Evolutionary conservation across 1,140 invertebrate species (phyloP).

Genomic region (Drosophila oshimai): DNA sequence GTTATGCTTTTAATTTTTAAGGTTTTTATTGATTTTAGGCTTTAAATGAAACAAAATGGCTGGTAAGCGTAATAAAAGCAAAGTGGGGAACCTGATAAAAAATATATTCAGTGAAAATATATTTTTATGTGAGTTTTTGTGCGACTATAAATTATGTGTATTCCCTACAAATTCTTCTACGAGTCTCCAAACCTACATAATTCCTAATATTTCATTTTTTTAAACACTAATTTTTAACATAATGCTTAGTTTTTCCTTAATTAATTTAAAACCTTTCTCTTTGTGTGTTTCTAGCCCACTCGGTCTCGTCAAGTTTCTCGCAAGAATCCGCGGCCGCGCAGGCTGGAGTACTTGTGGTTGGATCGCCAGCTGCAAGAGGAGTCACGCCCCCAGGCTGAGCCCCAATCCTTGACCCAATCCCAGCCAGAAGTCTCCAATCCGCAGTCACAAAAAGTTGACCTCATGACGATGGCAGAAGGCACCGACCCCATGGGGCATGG

Average conservation of each 20-base stretch:
- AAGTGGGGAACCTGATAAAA: too few relatives aligned
- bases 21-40: background rate
- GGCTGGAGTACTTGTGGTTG: slow-evolving; percentile 15
- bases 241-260: background rate
- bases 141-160: background rate
- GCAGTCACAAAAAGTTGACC: slow-evolving; percentile 72
- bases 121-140: background rate
- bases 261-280: background rate
- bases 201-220: background rate
- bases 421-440: slow-evolving; percentile 16
- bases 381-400: background rate
- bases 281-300: slow-evolving; percentile 24
- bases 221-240: background rate
- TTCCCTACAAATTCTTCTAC: background rate
- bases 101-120: background rate
- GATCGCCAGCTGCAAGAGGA: background rate
- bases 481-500: slow-evolving; percentile 83
- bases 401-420: background rate
- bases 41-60: background rate
- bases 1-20: background rate
- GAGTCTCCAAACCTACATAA: background rate
- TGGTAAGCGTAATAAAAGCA: background rate
- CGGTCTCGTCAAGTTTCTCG: slow-evolving; percentile 23
- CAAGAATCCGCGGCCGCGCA: slow-evolving; percentile 48
- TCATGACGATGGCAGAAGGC: slow-evolving; percentile 83